These are phyloP conservation scores for Drosophila subquinaria DNA, from an alignment of 2,888 invertebrate genomes.

Conservation along the genomic window DNA sequence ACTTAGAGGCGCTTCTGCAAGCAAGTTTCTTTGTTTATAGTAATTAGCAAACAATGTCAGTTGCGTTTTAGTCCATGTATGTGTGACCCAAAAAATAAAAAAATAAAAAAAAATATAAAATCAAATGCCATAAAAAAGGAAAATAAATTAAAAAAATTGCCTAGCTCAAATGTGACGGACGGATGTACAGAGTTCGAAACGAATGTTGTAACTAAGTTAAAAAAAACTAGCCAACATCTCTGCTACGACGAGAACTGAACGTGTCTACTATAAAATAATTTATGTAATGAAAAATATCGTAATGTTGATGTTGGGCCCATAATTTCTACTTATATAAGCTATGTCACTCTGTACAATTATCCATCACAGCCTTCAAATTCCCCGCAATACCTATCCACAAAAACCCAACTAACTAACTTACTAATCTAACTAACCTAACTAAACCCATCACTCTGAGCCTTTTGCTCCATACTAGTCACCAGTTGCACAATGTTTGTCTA, in stretches of 20 bases:
- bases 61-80: slow-evolving; percentile 49
- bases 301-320: slow-evolving; percentile 85
- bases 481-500: slow-evolving; percentile 59
- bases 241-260: slow-evolving; percentile 72
- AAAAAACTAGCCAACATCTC: slow-evolving; percentile 68
- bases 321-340: slow-evolving; percentile 55
- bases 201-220: slow-evolving; percentile 70
- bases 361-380: slow-evolving; percentile 14
- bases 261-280: slow-evolving; percentile 85
- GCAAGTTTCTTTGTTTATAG: slow-evolving; percentile 45
- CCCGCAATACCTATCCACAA: slow-evolving; percentile 37
- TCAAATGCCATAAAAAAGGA: slow-evolving; percentile 2
- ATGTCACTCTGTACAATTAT: slow-evolving; percentile 30
- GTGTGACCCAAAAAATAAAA: slow-evolving; percentile 46
- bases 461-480: slow-evolving; percentile 45
- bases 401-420: slow-evolving; percentile 12
- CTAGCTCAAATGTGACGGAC: slow-evolving; percentile 73
- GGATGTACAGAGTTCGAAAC: slow-evolving; percentile 78
- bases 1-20: slow-evolving; percentile 72
- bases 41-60: slow-evolving; percentile 53
- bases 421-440: slow-evolving; percentile 8
- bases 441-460: slow-evolving; percentile 42
- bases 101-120: slow-evolving; percentile 16
- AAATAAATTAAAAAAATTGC: slow-evolving; percentile 18
- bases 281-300: slow-evolving; percentile 85